A percentile compares a stretch with the other conserved stretches of the same genome.
Evolutionary conservation across 2,888 invertebrate genomes (phyloP).

Genomic region (Villa cingulata): DNA sequence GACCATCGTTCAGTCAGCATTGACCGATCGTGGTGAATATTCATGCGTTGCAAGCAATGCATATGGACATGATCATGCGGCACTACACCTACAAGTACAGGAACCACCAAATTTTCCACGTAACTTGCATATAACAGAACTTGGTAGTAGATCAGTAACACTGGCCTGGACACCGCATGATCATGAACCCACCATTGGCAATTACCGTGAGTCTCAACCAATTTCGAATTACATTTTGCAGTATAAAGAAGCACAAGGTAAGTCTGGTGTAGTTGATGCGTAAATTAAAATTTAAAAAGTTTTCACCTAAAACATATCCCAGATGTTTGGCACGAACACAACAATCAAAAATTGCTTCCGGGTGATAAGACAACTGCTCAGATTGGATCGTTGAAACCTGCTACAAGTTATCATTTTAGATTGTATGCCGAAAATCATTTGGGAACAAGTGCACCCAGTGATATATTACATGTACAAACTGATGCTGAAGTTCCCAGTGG

Average conservation of each 20-base stretch:
- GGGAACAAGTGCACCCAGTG: constrained; percentile 46
- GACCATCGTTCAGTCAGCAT: constrained; percentile 40
- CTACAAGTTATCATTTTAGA: constrained; percentile 45
- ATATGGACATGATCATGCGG: constrained; percentile 44
- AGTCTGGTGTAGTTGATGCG: constrained; percentile 10
- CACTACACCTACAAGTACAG: constrained; percentile 37
- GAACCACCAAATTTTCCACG: constrained; percentile 49
- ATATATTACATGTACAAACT: constrained; percentile 41
- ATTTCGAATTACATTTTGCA: constrained; percentile 45
- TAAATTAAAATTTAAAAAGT: not conserved
- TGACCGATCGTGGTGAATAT: constrained; percentile 45
- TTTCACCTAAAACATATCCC: not conserved
- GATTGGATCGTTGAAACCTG: constrained; percentile 42
- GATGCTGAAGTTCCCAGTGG: constrained; percentile 54
- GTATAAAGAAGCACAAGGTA: constrained; percentile 45
- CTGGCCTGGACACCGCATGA: constrained; percentile 43
- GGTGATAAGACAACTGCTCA: constrained; percentile 42
- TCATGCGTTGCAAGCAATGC: constrained; percentile 47
- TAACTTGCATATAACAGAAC: constrained; percentile 42
- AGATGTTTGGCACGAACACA: constrained; percentile 46
- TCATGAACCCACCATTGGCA: constrained; percentile 29
- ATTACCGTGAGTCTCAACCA: constrained; percentile 36
- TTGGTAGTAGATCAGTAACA: constrained; percentile 42
- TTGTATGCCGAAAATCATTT: constrained; percentile 48
- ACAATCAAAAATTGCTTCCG: constrained; percentile 41